Percentiles rank a stretch among this genome's conserved stretches.
phyloP scores from a whole-genome alignment of 2,113 vertebrate species.

The Trematocara nigrifrons region DNA sequence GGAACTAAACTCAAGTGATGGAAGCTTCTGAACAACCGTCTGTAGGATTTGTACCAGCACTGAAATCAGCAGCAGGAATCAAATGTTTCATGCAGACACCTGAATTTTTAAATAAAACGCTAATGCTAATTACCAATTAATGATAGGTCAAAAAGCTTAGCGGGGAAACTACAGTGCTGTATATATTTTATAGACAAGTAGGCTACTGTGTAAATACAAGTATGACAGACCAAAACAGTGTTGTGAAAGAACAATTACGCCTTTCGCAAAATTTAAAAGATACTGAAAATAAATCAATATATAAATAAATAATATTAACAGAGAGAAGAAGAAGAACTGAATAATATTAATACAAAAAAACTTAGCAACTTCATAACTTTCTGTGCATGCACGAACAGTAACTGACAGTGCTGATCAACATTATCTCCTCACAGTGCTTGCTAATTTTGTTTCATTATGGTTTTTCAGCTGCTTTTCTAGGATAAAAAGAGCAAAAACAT shows the following conservation, averaged over 20 bases:
- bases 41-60: constrained; percentile 3
- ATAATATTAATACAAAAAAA: not conserved
- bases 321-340: not conserved
- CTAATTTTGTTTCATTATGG: not conserved
- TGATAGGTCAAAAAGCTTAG: not conserved
- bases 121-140: not conserved
- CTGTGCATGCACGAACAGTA: not conserved
- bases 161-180: not conserved
- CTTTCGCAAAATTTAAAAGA: not conserved
- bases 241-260: not conserved
- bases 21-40: constrained; percentile 33
- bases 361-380: not conserved
- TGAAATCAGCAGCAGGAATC: constrained; percentile 41
- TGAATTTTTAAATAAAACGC: not conserved
- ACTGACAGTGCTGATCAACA: not conserved
- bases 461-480: not conserved
- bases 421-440: not conserved
- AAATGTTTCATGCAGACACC: not conserved
- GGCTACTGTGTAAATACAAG: not conserved
- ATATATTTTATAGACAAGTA: not conserved
- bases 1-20: constrained; percentile 46
- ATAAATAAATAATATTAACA: not conserved
- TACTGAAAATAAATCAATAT: not conserved
- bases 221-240: not conserved
- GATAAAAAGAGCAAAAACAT: not conserved